Conservation (phyloP, 2,113 vertebrate species). For the Morone chrysops region DNA sequence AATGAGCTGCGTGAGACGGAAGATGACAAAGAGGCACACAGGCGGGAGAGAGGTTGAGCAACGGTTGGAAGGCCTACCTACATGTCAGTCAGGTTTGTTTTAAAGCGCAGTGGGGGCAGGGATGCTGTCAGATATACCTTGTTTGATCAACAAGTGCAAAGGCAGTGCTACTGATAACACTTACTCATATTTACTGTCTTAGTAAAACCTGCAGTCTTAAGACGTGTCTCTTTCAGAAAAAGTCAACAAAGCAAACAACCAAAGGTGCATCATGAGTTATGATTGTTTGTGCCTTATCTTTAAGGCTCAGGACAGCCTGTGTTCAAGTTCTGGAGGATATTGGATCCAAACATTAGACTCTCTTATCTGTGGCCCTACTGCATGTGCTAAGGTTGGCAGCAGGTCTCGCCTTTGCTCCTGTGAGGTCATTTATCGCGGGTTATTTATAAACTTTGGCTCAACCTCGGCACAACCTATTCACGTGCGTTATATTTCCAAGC, state of each 20-base stretch:
- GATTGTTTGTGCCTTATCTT: background rate
- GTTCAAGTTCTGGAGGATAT: background rate
- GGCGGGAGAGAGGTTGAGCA: constrained; percentile 61
- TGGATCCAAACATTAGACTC: background rate
- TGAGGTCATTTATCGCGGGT: constrained; percentile 47
- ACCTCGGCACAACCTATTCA: constrained; percentile 21
- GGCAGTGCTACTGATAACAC: constrained; percentile 12
- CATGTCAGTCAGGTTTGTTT: constrained; percentile 76
- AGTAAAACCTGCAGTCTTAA: background rate
- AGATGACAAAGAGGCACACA: constrained; percentile 41
- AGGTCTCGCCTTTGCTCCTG: constrained; percentile 9
- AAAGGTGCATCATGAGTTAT: background rate
- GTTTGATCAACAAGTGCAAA: constrained; percentile 34
- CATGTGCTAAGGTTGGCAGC: background rate
- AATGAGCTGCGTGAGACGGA: constrained; percentile 39
- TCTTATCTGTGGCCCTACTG: background rate
- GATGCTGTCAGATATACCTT: constrained; percentile 8
- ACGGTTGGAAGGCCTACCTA: constrained; percentile 53
- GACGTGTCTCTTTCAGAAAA: background rate
- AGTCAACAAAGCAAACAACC: background rate
- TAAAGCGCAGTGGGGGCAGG: constrained; percentile 55
- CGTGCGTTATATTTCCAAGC: constrained; percentile 19
- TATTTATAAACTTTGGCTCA: constrained; percentile 66
- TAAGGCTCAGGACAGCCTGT: background rate
- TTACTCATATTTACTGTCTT: background rate